Percentiles rank a stretch among this genome's conserved stretches.
These are phyloP conservation scores for Drosophila borealis DNA, from an alignment of 2,888 invertebrate genomes.

Conservation along the genomic window DNA sequence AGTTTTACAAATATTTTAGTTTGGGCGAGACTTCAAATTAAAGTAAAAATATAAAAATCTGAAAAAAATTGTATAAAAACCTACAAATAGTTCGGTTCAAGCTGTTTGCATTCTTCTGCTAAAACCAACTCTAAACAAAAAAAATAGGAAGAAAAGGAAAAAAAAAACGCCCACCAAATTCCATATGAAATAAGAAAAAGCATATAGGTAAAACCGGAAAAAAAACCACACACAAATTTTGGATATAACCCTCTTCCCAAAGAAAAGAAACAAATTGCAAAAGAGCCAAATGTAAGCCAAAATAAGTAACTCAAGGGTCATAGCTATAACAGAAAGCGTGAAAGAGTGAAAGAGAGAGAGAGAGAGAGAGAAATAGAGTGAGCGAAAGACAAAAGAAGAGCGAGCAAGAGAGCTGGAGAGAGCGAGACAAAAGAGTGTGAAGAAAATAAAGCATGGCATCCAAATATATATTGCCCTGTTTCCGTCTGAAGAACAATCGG, in stretches of 20 bases:
- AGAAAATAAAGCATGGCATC: slow-evolving; percentile 17
- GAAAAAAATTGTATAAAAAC: slow-evolving; percentile 9
- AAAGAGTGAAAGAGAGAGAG: background rate
- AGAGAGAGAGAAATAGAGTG: background rate
- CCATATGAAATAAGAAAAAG: background rate
- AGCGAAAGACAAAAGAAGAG: background rate
- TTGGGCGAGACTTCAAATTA: slow-evolving; percentile 27
- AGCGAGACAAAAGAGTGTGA: background rate
- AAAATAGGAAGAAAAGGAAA: background rate
- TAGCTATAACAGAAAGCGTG: background rate
- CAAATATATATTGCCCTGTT: slow-evolving; percentile 21
- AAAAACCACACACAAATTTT: background rate
- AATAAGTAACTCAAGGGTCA: background rate
- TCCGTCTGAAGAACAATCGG: slow-evolving; percentile 1
- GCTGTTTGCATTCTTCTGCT: background rate
- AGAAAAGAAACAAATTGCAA: background rate
- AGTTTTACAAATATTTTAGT: slow-evolving; percentile 10
- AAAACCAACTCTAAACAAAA: background rate
- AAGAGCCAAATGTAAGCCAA: background rate
- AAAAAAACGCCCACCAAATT: background rate
- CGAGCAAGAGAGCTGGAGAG: background rate
- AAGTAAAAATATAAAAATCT: slow-evolving; percentile 1
- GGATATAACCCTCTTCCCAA: background rate
- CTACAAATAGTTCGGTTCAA: slow-evolving; percentile 9
- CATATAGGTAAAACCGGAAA: background rate